Evolutionary conservation across 2,797 vertebrate genomes (phyloP), one percentile per base, ranked within the genome.

Genomic region (Lacerta viridis): DNA sequence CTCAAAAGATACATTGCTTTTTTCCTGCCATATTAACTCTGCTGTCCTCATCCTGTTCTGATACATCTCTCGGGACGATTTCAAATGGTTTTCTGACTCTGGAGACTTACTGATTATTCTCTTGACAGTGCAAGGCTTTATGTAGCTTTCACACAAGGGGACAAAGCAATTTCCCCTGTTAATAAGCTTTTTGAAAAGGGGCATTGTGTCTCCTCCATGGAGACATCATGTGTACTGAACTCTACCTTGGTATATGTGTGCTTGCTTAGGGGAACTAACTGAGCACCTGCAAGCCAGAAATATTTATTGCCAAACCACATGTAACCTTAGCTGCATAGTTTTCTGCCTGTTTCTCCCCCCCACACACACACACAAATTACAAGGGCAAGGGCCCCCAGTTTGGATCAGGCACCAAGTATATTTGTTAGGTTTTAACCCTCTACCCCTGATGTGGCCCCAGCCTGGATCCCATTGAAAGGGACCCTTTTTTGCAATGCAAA

Each of bases 91-190:
- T 84, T 88, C 84, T 88, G 86, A 71, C 84, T 68, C 39, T 41
- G 7, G 69, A 88, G 80, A 55, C 76, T 87, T 88, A 39, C 86
- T 91, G 76, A n/a, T 94, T 89, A 75, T 87, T 92, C 91, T 85
- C 82, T 64, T 64, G 80, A 15, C 8, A 64, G 80, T n/a, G 81
- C 66, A 88, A 77, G 75, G 84, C 83, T 86, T 84, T 89, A 77
- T 78, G 43, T 77, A 88, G 80, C 72, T 90, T 86, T 50, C 66
- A 76, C 86, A 82, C 81, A 81, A 15, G 36, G 59, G 23, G 29
- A 29, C 39, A 41, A 91, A 92, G 39, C 80, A 50, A 0, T 78
- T 88, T n/a, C 90, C 87, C 86, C 59, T 68, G 50, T 0, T 69
- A 89, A 87, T 85, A 66, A 75, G 61, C 79, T 90, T 11, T 72